A percentile compares a stretch with the other conserved stretches of the same genome.
Evolutionary conservation across 2,797 vertebrate genomes (phyloP).

Genomic region (Sciurus carolinensis): DNA sequence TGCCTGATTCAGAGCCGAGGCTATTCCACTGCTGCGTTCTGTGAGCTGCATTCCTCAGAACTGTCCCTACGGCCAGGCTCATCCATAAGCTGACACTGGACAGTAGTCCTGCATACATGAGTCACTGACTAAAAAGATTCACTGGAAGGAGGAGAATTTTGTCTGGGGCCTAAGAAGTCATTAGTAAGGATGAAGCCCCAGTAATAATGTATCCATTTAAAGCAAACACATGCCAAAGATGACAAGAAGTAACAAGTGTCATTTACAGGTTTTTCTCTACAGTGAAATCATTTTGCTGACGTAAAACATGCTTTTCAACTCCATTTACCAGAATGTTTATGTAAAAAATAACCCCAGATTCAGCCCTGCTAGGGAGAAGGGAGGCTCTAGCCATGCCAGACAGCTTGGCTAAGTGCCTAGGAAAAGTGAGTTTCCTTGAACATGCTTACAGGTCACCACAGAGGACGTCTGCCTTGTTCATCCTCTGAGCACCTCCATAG

Average conservation of each 20-base stretch:
- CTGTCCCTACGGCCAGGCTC: neutral
- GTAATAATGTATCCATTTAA: neutral
- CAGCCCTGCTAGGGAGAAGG: neutral
- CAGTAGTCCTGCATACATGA: neutral
- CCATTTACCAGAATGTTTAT: neutral
- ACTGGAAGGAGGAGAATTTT: neutral
- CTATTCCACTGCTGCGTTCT: neutral
- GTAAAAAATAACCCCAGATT: neutral
- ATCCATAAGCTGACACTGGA: accelerated
- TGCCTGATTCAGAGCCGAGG: neutral
- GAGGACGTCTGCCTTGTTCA: neutral
- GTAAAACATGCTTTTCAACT: neutral
- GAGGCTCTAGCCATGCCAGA: neutral
- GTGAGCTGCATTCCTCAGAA: neutral
- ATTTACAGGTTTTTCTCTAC: neutral
- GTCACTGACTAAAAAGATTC: neutral
- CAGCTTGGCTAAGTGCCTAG: neutral
- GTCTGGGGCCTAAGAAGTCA: neutral
- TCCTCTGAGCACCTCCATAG: neutral
- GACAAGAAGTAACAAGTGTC: neutral
- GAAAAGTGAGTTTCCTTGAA: neutral
- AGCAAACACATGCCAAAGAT: neutral
- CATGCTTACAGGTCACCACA: neutral
- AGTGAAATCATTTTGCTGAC: neutral
- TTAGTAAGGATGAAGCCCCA: neutral